Conservation (phyloP, 2,113 vertebrate genomes). For the Pitta sordida region DNA sequence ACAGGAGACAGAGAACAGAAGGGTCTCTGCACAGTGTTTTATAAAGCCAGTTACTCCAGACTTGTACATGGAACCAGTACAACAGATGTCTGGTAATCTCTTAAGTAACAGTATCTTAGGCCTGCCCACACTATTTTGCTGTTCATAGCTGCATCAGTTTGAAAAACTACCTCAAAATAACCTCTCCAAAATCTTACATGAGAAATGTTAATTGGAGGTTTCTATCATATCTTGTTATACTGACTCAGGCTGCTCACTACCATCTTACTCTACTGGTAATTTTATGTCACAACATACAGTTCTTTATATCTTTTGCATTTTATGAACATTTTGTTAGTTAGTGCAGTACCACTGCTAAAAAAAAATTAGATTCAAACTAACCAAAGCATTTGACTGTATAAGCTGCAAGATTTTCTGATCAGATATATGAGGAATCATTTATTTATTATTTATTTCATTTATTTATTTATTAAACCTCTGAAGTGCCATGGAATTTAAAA, state of each 20-base stretch:
- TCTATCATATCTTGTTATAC: neutral
- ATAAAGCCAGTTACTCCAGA: neutral
- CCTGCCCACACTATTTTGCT: constrained; percentile 40
- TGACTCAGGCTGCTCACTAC: neutral
- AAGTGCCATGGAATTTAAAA: neutral
- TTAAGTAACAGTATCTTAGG: constrained; percentile 35
- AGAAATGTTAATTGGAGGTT: neutral
- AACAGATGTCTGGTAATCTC: constrained; percentile 56
- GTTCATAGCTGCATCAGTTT: neutral
- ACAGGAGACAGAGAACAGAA: neutral
- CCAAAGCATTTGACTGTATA: neutral
- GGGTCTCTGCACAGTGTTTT: neutral
- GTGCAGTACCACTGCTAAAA: neutral
- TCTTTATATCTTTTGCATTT: neutral
- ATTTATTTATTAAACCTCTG: neutral
- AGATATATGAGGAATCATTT: neutral
- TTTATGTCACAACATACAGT: neutral
- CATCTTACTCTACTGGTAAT: neutral
- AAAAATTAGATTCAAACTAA: neutral
- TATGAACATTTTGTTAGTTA: neutral
- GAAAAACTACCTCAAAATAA: constrained; percentile 11
- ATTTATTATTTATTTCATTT: too few relatives aligned
- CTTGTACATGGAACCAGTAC: neutral
- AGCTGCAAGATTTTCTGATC: neutral
- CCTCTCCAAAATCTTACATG: neutral